A percentile compares a stretch with the other conserved stretches of the same genome.
Conservation (phyloP, 2,113 vertebrate genomes). For the Boleophthalmus pectinirostris region DNA sequence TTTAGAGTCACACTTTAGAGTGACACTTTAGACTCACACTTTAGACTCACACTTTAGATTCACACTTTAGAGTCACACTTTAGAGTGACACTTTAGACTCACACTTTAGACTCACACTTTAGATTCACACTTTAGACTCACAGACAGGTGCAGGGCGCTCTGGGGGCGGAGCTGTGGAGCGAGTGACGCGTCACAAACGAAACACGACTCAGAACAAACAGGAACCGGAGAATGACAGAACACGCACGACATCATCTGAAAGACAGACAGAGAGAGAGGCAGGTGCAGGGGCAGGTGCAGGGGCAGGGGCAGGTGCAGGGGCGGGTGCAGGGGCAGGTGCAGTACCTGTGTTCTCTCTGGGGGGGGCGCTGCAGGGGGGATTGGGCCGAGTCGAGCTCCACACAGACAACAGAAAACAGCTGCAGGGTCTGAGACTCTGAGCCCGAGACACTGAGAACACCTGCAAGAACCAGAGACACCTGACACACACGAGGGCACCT, state of each 20-base stretch:
- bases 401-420: background rate
- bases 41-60: too few species aligned
- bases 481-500: too few species aligned
- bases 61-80: too few species aligned
- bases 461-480: background rate
- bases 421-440: background rate
- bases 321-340: too few species aligned
- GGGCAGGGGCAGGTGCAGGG: too few species aligned
- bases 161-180: slow-evolving; percentile 71
- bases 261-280: too few species aligned
- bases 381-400: background rate
- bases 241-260: slow-evolving; percentile 80
- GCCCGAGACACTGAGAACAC: background rate
- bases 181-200: slow-evolving; percentile 86
- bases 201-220: slow-evolving; percentile 79
- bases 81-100: too few species aligned
- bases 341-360: background rate
- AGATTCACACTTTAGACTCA: too few species aligned
- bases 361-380: background rate
- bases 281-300: too few species aligned
- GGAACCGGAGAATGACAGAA: slow-evolving; percentile 84
- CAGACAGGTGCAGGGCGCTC: slow-evolving; percentile 38
- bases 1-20: too few species aligned
- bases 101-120: too few species aligned
- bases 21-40: too few species aligned